phyloP scores from a whole-genome alignment of 2,888 invertebrate species.

The Caenorhabditis wallacei region DNA sequence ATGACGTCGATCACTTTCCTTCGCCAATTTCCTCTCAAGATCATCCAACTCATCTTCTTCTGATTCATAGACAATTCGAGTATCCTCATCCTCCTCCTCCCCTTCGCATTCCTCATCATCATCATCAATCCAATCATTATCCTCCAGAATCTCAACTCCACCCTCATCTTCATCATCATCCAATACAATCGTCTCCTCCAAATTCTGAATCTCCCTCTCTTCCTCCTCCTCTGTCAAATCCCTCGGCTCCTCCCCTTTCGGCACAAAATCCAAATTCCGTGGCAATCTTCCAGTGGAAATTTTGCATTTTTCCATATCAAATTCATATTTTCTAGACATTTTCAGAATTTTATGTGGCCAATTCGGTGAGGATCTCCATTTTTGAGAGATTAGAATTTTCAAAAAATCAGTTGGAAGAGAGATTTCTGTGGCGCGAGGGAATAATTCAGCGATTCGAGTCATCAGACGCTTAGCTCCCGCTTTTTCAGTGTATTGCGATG shows the following conservation, averaged over 20 bases:
- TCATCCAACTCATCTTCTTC: constrained; percentile 51
- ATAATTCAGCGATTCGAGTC: constrained; percentile 24
- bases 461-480: constrained; percentile 10
- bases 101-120: constrained; percentile 30
- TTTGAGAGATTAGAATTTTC: constrained; percentile 14
- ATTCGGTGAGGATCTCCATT: not conserved
- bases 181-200: constrained; percentile 7
- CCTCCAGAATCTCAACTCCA: constrained; percentile 26
- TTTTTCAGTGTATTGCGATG: constrained; percentile 30
- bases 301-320: constrained; percentile 29
- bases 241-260: constrained; percentile 34
- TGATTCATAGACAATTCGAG: constrained; percentile 34
- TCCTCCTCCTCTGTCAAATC: constrained; percentile 28
- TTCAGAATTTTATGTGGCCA: constrained; percentile 46
- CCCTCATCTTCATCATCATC: constrained; percentile 14
- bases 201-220: constrained; percentile 17
- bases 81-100: constrained; percentile 22
- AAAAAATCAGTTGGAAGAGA: constrained; percentile 32
- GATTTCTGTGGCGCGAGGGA: constrained; percentile 22
- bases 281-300: constrained; percentile 22
- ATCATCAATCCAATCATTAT: constrained; percentile 23
- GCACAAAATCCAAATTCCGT: constrained; percentile 18
- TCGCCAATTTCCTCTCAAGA: constrained; percentile 22
- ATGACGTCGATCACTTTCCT: constrained; percentile 43
- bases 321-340: constrained; percentile 16